Base-by-base conservation (phyloP, 2,113 vertebrate species). In the Mixornis gularis region DNA sequence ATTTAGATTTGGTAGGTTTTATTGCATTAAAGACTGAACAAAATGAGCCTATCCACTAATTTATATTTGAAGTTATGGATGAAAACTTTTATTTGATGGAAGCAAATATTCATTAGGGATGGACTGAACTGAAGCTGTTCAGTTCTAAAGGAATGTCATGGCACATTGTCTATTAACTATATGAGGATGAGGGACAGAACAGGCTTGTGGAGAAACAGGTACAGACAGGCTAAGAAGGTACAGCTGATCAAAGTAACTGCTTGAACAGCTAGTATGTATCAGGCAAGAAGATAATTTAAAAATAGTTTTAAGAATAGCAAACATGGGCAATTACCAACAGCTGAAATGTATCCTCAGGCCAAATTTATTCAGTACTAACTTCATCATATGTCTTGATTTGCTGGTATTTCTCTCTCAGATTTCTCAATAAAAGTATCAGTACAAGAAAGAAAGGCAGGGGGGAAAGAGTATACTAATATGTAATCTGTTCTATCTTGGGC, bases 221-320 rank as follows among this genome's bases (percentile, higher is more conserved):
- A 44, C 7, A 43, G 26, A 44, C 7, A 43, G 24, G 2, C 5
- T 41, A 36, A 29, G 19, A 46, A 1, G 0, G 6, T 22, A 16
- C 17, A 56, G 30, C 6, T 56, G 9, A 52, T 65, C n/a, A 30
- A 4, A 66, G 27, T 12, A 58, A 53, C 49, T 38, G 13, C 17
- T 36, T 63, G 15, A 63, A 46, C 12, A 17, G 30, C 38, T 12
- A 27, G 3, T 32, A 41, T 59, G 7, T 12, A 15, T 18, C n/a
- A 59, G 40, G 7, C 5, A 86, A 68, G 16, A 7, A 78, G 12
- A 7, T 20, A 85, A 53, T 9, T 43, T 58, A 55, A 64, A 87
- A 87, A 64, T 32, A 69, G 71, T 4, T 2, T 21, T 40, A 59
- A 66, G 9, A 62, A 38, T 21, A 48, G 7, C 0, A 3, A 64